phyloP scores from a whole-genome alignment of 1,140 invertebrate genomes.

The Drosophila malerkotliana region DNA sequence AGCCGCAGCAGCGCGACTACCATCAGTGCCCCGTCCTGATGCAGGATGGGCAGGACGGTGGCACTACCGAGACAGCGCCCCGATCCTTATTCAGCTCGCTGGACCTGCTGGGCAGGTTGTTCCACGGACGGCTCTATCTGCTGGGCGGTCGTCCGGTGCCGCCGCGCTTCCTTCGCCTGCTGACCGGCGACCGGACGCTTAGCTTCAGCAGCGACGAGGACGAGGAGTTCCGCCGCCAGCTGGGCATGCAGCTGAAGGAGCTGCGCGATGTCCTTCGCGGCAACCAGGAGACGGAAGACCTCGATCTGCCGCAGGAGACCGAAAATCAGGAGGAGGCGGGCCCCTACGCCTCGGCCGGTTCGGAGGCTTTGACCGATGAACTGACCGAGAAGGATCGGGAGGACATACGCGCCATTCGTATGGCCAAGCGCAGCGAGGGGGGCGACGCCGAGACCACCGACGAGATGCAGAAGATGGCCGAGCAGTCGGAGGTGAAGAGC shows the following conservation, averaged over 20 bases:
- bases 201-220: constrained; percentile 6
- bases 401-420: background rate
- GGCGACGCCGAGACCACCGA: background rate
- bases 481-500: background rate
- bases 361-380: background rate
- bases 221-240: constrained; percentile 10
- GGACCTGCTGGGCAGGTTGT: constrained; percentile 1
- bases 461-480: background rate
- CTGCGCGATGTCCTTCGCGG: constrained; percentile 10
- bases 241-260: constrained; percentile 19
- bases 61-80: background rate
- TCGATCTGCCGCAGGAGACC: background rate
- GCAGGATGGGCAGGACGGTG: background rate
- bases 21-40: too few species aligned
- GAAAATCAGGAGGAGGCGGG: background rate
- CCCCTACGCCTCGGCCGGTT: background rate
- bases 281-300: background rate
- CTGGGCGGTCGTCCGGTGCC: constrained; percentile 2
- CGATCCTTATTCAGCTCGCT: background rate
- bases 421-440: background rate
- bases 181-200: background rate
- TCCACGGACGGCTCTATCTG: background rate
- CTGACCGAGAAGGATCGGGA: constrained; percentile 8
- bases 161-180: background rate
- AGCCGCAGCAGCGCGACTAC: too few species aligned